Base-by-base conservation (phyloP, 2,888 invertebrate species). In the Agriopis marginaria region DNA sequence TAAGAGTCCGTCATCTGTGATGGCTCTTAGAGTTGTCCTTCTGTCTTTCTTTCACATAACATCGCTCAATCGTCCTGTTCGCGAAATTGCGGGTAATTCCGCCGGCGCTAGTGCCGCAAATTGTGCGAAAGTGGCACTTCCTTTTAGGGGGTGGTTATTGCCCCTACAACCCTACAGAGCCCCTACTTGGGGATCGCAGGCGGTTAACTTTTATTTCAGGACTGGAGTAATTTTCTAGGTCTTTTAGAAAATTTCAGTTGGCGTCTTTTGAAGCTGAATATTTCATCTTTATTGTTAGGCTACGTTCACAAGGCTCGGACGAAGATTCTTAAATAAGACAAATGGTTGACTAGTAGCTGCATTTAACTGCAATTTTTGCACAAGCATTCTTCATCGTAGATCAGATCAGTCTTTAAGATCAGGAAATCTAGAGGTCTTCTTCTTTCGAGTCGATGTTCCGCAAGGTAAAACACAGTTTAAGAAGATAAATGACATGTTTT, bases 101-200 rank as follows among this genome's bases (percentile, higher is more conserved):
- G 53, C 63, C 63, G 67, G 65, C 59, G 60, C 70, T 71, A 75
- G 74, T 71, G 75, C 71, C 63, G 42, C 50, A 70, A 76, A 75
- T 74, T 71, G 70, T 55, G 47, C 61, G 65, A 68, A 73, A 75
- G 75, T 74, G 72, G 59, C 74, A 73, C 73, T 74, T 69, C 59
- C 74, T 42, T 73, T 74, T 70, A 72, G 70, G 71, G 65, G 70
- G 70, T 62, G 71, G 71, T 73, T 73, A 76, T 58, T 42, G 68
- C 69, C 68, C 50, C 68, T 61, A 54, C 55, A 61, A 45, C 59
- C 60, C 51, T 49, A 59, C n/a, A 59, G 47, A 39, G 45, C 60
- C 39, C 40, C 49, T 49, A 10, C 45, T 39, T n/a, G 54, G 54
- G 47, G 44, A 53, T 62, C 51, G 14, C 51, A 10, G 51, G 23